Conservation (phyloP, 2,888 invertebrate species). For the Rhamnusium bicolor region DNA sequence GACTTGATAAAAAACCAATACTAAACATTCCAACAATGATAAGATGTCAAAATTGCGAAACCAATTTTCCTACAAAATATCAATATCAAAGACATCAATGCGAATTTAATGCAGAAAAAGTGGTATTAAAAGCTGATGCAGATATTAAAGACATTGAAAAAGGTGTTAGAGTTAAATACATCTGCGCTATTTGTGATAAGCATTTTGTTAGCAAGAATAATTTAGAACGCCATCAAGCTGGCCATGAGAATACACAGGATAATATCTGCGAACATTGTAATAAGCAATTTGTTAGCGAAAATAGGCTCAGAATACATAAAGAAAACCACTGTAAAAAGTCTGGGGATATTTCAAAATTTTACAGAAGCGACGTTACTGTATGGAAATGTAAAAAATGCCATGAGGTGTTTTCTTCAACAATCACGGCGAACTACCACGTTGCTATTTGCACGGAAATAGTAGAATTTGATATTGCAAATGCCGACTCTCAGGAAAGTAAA, state of each 20-base stretch:
- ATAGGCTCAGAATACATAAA: constrained; percentile 69
- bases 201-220: constrained; percentile 69
- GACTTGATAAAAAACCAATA: constrained; percentile 22
- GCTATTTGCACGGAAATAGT: constrained; percentile 57
- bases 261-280: constrained; percentile 70
- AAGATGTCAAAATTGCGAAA: constrained; percentile 70
- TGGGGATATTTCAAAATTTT: constrained; percentile 69
- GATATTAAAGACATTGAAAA: constrained; percentile 66
- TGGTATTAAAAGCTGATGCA: constrained; percentile 67
- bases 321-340: constrained; percentile 71
- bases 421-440: constrained; percentile 63
- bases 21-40: constrained; percentile 65
- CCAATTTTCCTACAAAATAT: constrained; percentile 70
- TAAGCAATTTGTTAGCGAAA: constrained; percentile 70
- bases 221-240: constrained; percentile 67
- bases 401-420: constrained; percentile 67
- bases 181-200: constrained; percentile 68
- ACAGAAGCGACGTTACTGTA: constrained; percentile 69
- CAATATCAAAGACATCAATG: constrained; percentile 71
- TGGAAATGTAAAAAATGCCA: constrained; percentile 70
- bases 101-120: constrained; percentile 69
- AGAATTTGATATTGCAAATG: constrained; percentile 25
- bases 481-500: constrained; percentile 30
- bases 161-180: constrained; percentile 65
- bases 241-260: constrained; percentile 66